Evolutionary conservation across 1,140 invertebrate species (phyloP), one percentile per base, ranked within the genome.

Genomic region (Conus betulinus): DNA sequence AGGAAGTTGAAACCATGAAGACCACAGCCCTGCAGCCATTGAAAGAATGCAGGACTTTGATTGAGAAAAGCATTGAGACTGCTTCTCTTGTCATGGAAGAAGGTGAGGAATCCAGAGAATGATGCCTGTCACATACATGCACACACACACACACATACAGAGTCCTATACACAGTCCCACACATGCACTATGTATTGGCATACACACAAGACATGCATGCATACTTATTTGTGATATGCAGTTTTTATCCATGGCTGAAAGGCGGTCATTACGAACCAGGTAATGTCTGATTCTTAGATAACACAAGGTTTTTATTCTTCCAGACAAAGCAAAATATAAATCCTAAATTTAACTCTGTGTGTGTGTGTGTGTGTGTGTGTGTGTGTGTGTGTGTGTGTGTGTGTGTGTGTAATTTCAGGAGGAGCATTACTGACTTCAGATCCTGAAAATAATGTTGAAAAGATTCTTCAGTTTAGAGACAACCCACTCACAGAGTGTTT

Each of bases 401-500:
- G 51, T 86, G n/a, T 71, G 5, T 74, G 23, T 81, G 1, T 79
- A 81, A 39, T 87, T 88, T 23, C 84, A 94, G 93, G 93, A 55
- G 91, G 91, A 85, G 23, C 67, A 23, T 88, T 94, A 51, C 81
- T 94, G 55, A 87, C 85, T 20, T 91, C 89, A 90, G 90, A 92
- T 67, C 92, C 93, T 87, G 91, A 92, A 90, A 90, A 91, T n/a
- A 92, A 91, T 89, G n/a, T 91, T 20, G 93, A 93, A 25, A 90
- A 88, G 52, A 89, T 94, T 57, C 76, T 92, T 39, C 93, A 92
- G 74, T 93, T 93, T 74, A 93, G 91, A 88, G 93, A 94, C 67
- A 91, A 92, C 87, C 89, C 92, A 20, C 89, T 91, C 39, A 84
- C 82, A 84, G 53, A 84, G 57, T 63, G 82, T 52, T 67, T 84